Evolutionary conservation across 1,140 invertebrate genomes (phyloP).

Genomic region (Aplysia californica): DNA sequence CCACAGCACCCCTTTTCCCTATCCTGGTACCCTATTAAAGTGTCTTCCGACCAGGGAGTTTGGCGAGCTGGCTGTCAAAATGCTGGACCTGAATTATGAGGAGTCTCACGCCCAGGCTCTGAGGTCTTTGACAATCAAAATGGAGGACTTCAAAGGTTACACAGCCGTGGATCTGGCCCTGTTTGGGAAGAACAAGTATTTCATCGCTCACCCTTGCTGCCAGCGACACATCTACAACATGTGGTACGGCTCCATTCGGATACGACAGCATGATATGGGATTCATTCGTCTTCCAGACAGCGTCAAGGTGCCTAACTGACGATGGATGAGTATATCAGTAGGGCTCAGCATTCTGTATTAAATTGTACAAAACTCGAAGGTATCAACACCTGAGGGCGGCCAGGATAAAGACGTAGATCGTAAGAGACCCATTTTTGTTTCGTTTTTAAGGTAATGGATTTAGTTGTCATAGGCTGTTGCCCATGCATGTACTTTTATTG

Average conservation of each 20-base stretch:
- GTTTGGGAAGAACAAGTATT: slow-evolving; percentile 59
- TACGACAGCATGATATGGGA: slow-evolving; percentile 60
- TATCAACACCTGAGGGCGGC: too few relatives aligned
- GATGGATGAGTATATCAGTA: too few relatives aligned
- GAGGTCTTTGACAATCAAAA: slow-evolving; percentile 59
- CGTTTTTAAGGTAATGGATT: too few relatives aligned
- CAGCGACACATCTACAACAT: slow-evolving; percentile 67
- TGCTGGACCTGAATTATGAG: slow-evolving; percentile 64
- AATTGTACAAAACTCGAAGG: too few relatives aligned
- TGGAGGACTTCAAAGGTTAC: slow-evolving; percentile 65
- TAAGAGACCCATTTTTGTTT: too few relatives aligned
- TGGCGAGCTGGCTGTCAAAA: slow-evolving; percentile 65
- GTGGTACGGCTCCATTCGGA: slow-evolving; percentile 64
- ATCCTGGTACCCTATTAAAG: too few relatives aligned
- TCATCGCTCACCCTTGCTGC: slow-evolving; percentile 69
- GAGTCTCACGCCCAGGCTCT: slow-evolving; percentile 61
- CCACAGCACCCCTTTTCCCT: too few relatives aligned
- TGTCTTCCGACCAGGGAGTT: slow-evolving; percentile 62
- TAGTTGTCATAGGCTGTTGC: too few relatives aligned
- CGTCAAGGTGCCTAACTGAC: background rate
- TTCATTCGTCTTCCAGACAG: slow-evolving; percentile 48
- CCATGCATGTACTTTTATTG: too few relatives aligned
- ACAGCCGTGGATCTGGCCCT: slow-evolving; percentile 60
- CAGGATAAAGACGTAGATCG: too few relatives aligned
- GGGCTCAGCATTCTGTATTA: too few relatives aligned